These are phyloP conservation scores for Lacerta agilis DNA, from an alignment of 2,797 vertebrate genomes.

Conservation along the genomic window DNA sequence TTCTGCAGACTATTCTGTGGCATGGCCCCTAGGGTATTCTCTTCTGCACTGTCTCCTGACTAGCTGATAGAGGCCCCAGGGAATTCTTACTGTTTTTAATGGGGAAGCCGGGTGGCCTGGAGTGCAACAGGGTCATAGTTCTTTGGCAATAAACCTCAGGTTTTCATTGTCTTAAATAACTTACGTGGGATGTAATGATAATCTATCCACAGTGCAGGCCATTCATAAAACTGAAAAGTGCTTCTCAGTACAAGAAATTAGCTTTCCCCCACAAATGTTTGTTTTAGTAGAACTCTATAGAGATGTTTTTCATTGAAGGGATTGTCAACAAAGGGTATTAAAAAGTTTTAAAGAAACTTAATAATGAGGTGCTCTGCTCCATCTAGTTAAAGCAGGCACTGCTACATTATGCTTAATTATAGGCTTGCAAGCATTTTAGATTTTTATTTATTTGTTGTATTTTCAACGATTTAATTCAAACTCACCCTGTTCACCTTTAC, in stretches of 20 bases:
- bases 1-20: not conserved
- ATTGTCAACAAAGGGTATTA: not conserved
- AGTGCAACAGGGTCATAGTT: not conserved
- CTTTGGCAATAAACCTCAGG: not conserved
- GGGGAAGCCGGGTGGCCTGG: too few species aligned
- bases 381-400: not conserved
- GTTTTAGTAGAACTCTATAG: not conserved
- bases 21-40: too few species aligned
- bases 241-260: not conserved
- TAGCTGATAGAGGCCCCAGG: not conserved
- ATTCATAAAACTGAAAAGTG: slow-evolving; percentile 5
- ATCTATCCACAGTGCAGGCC: not conserved
- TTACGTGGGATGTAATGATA: not conserved
- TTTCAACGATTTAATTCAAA: not conserved
- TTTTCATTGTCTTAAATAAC: not conserved
- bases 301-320: not conserved
- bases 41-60: not conserved
- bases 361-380: not conserved
- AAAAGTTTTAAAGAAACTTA: not conserved
- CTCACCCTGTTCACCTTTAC: not conserved
- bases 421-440: not conserved
- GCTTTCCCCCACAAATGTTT: not conserved
- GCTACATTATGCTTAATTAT: not conserved
- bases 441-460: not conserved
- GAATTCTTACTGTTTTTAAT: not conserved